Conservation (phyloP, 1,140 invertebrate genomes). For the Vollenhovia emeryi region DNA sequence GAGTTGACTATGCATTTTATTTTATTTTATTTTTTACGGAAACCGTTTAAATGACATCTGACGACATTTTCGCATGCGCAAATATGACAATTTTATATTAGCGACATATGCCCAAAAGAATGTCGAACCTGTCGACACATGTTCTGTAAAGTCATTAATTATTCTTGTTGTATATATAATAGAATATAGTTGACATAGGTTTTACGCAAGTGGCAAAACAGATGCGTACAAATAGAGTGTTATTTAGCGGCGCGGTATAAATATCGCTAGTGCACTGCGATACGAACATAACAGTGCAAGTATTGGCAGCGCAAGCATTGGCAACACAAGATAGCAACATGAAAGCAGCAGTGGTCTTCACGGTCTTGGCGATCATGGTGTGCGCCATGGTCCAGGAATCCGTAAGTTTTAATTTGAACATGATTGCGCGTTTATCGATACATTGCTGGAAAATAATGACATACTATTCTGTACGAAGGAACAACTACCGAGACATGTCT, state of each 20-base stretch:
- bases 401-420: conserved; percentile 11
- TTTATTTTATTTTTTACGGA: too few species aligned
- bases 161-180: neutral
- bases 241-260: conserved; percentile 47
- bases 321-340: conserved; percentile 30
- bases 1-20: too few species aligned
- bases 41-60: neutral
- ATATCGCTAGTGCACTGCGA: neutral
- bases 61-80: neutral
- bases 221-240: neutral
- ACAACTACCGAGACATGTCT: too few species aligned
- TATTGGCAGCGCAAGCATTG: neutral
- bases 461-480: neutral
- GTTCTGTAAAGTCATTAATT: conserved; percentile 25
- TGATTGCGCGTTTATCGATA: neutral
- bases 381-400: conserved; percentile 51
- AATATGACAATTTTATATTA: neutral
- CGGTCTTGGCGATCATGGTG: conserved; percentile 65
- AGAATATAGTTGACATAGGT: neutral
- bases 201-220: conserved; percentile 38
- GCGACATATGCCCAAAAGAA: neutral
- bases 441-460: neutral
- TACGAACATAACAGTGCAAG: neutral
- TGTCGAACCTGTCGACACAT: neutral
- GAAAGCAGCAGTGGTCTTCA: conserved; percentile 36